Evolutionary conservation across 2,888 invertebrate species (phyloP), one percentile per base, ranked within the genome.

Genomic region (Tineola bisselliella): DNA sequence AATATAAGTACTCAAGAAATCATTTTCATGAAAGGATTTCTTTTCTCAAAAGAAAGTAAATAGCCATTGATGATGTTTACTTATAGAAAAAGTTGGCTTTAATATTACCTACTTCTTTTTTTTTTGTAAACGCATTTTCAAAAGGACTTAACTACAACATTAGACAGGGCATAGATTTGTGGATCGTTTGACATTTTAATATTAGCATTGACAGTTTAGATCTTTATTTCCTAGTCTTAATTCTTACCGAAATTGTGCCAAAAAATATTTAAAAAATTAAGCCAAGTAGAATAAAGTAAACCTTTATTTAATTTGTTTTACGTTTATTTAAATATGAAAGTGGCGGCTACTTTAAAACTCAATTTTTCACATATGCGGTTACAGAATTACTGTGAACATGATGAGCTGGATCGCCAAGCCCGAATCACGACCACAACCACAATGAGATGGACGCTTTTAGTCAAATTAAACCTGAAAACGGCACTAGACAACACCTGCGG

Each of bases 381-480:
- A 68, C 65, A 64, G 65, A 63, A 61, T 64, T 62, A 63, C 44
- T 44, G 59, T 60, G 63, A 66, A 33, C 58, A 33, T 58, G 33
- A 58, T 58, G 33, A 17, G 33, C 33, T 33, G 58, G 33, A 58
- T 58, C 33, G 30, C 58, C 33, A 58, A 58, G 17, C 33, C 58
- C 75, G 73, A 72, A 74, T 79, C 75, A 77, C 74, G 73, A 73
- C 70, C 65, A 69, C 67, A 59, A 74, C 80, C 79, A 75, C 82
- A 83, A 80, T 79, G 80, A 78, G 78, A 77, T 76, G 74, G 73
- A 75, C 73, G 84, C 84, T 84, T 84, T 86, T 84, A 84, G 76
- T 69, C 73, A 72, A 81, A 86, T 86, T 82, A 84, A 82, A 84
- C 63, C 64, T 73, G 72, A 73, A 72, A 67, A 18, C 25, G 54